Conservation (phyloP, 30 jellyfish, hydroid and myxozoan genomes). For the Turritopsis dohrnii region DNA sequence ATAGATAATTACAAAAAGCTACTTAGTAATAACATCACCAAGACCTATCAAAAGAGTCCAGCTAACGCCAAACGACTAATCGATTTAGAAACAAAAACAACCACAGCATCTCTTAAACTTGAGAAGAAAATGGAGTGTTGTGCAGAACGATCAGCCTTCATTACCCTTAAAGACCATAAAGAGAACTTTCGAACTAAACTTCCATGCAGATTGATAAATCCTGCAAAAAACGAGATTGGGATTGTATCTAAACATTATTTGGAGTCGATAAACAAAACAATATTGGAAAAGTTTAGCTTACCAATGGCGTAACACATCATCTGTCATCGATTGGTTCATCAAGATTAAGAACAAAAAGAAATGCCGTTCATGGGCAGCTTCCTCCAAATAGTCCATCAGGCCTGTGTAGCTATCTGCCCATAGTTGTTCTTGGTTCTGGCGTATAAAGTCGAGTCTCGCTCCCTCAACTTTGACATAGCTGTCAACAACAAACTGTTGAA, state of each 20-base stretch:
- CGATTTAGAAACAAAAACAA: conserved; percentile 14
- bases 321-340: too few species aligned
- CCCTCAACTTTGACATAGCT: too few species aligned
- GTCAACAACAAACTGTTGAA: too few species aligned
- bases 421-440: too few species aligned
- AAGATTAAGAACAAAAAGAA: too few species aligned
- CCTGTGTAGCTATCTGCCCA: too few species aligned
- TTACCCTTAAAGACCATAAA: conserved; percentile 51
- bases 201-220: background rate
- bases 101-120: conserved; percentile 9
- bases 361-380: too few species aligned
- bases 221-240: conserved; percentile 12
- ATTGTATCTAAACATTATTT: background rate
- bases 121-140: conserved; percentile 28
- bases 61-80: background rate
- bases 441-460: too few species aligned
- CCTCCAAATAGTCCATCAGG: too few species aligned
- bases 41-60: conserved; percentile 17
- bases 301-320: too few species aligned
- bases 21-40: conserved; percentile 30
- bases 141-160: conserved; percentile 29
- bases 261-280: conserved; percentile 28
- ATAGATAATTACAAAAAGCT: conserved; percentile 25
- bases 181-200: conserved; percentile 31
- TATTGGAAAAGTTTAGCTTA: too few species aligned